These are phyloP conservation scores for Scatophagus argus DNA, from an alignment of 2,113 vertebrate genomes.

Conservation along the genomic window DNA sequence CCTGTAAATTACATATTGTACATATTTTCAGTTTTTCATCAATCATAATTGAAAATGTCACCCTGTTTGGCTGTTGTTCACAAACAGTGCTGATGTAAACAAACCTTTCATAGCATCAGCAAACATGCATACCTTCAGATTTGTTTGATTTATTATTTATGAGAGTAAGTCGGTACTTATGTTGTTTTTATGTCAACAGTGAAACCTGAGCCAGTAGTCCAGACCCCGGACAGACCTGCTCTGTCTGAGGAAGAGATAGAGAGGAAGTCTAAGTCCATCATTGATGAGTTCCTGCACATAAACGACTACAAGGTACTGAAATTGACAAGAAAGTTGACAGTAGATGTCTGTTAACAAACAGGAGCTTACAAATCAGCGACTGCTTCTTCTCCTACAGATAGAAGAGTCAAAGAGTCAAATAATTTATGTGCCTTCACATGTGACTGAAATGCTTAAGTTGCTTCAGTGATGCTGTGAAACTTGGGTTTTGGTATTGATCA, in stretches of 20 bases:
- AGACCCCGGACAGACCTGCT: slow-evolving; percentile 79
- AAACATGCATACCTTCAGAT: background rate
- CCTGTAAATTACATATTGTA: too few relatives aligned
- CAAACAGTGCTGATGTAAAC: background rate
- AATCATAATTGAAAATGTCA: background rate
- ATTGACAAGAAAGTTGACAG: background rate
- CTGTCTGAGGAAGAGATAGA: slow-evolving; percentile 92
- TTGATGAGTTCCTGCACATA: slow-evolving; percentile 98
- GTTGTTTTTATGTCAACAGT: slow-evolving; percentile 68
- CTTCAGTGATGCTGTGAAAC: background rate
- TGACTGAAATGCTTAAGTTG: background rate
- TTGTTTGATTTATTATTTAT: too few relatives aligned
- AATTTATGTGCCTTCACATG: background rate
- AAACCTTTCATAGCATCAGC: background rate
- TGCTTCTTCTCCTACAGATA: background rate
- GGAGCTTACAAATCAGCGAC: background rate
- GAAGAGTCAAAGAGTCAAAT: too few relatives aligned
- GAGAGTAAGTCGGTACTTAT: background rate
- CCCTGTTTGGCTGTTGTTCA: background rate
- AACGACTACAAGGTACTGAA: slow-evolving; percentile 94
- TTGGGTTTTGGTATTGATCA: background rate
- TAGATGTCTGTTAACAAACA: background rate
- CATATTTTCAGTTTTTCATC: too few relatives aligned
- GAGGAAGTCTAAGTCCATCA: slow-evolving; percentile 94
- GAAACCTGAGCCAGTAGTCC: slow-evolving; percentile 85